phyloP scores from a whole-genome alignment of 2,797 vertebrate species.

The Eulemur albifrons region DNA sequence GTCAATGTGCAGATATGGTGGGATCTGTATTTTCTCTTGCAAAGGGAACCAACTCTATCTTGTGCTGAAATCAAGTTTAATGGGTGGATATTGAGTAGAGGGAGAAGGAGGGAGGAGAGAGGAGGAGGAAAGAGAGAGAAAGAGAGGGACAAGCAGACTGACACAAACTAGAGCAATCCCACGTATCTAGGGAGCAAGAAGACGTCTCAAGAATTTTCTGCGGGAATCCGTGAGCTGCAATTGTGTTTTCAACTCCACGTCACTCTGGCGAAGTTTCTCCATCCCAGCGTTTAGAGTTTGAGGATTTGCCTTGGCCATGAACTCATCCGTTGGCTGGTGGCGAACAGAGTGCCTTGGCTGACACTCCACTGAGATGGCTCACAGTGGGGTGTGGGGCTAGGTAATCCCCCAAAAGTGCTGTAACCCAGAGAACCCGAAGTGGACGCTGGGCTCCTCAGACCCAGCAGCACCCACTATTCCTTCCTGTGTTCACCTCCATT shows the following conservation, averaged over 20 bases:
- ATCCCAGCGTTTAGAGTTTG: no score
- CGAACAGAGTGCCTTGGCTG: background rate
- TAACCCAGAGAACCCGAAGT: no score
- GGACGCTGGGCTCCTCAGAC: background rate
- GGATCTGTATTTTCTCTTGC: background rate
- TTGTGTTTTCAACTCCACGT: background rate
- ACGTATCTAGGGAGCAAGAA: rapidly evolving
- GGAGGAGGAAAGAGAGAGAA: background rate
- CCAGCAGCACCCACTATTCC: no score
- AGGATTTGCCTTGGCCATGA: background rate
- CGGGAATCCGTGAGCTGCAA: rapidly evolving
- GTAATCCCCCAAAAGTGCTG: background rate
- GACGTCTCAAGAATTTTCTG: background rate
- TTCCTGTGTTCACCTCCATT: background rate
- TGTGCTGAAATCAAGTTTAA: background rate
- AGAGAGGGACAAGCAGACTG: background rate
- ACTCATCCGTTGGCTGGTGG: background rate
- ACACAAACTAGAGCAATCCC: no score
- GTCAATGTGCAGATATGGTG: rapidly evolving
- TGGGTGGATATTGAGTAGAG: background rate
- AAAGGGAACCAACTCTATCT: background rate
- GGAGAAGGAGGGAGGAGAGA: background rate
- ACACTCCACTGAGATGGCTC: background rate
- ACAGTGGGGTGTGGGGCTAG: background rate
- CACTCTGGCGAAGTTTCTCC: rapidly evolving